These are phyloP conservation scores for Adela reaumurella DNA, from an alignment of 2,888 invertebrate genomes.

Conservation along the genomic window DNA sequence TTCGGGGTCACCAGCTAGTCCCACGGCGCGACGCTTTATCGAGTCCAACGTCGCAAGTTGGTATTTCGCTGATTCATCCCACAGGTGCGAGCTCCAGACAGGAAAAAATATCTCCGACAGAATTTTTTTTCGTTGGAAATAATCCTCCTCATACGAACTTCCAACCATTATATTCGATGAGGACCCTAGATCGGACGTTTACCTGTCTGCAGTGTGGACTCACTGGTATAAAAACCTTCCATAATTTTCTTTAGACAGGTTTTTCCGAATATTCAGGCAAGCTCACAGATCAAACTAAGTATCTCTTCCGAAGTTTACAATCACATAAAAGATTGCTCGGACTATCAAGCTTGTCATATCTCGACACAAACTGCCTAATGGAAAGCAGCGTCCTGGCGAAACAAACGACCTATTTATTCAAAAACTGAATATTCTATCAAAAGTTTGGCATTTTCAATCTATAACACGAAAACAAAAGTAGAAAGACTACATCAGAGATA, in stretches of 20 bases:
- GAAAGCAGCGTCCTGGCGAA: not conserved
- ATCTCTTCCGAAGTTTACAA: slow-evolving; percentile 1
- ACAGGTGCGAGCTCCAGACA: too few species aligned
- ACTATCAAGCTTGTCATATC: not conserved
- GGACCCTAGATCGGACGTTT: not conserved
- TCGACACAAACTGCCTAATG: not conserved
- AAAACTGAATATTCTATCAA: not conserved
- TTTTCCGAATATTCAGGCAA: not conserved
- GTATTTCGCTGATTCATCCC: too few species aligned
- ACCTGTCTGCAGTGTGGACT: not conserved
- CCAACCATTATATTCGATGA: too few species aligned
- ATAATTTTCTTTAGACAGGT: not conserved
- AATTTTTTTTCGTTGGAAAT: too few species aligned
- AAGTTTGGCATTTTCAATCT: not conserved
- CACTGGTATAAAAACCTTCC: not conserved
- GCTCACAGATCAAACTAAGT: not conserved
- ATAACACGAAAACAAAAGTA: not conserved
- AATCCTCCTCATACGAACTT: too few species aligned
- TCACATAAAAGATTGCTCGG: slow-evolving; percentile 1
- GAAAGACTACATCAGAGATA: not conserved
- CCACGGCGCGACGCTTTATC: too few species aligned
- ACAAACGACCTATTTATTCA: not conserved
- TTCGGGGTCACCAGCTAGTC: too few species aligned
- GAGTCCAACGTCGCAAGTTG: too few species aligned
- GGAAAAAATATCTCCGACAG: too few species aligned